Evolutionary conservation across 1,140 invertebrate species (phyloP), one percentile per base, ranked within the genome.

Genomic region (Chymomyza costata): DNA sequence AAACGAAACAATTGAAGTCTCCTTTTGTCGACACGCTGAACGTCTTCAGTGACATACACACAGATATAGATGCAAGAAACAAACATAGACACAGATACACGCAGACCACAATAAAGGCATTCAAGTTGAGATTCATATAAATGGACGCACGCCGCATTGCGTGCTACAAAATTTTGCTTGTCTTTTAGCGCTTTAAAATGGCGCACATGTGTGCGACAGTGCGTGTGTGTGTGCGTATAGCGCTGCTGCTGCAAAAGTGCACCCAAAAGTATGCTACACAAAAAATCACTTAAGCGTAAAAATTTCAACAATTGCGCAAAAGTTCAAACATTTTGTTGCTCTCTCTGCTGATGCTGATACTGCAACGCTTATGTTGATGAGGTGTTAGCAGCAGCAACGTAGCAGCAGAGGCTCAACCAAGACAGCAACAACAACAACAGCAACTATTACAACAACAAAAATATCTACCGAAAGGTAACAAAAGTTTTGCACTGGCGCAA

Each of bases 261-360:
- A 67, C 40, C 43, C 53, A 30, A 65, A 65, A 70, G 61, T 65
- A 41, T 48, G 65, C 70, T 70, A 76, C 70, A 76, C 50, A 45
- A 65, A 63, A 76, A 76, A 76, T 76, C 70, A 76, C 70, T 76
- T 76, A 78, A 66, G 71, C 53, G 62, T 55, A 56, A 21, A 66
- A 70, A 70, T 65, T 76, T 59, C 39, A 35, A 61, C 48, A 58
- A 45, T 38, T 46, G 49, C 57, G 65, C n/a, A 53, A 46, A 37
- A 46, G 19, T 28, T 35, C 30, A 45, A 56, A 39, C 65, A 70
- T 8, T 25, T 25, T 25, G 21, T 8, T n/a, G n/a, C n/a, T n/a
- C n/a, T n/a, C n/a, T n/a, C n/a, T n/a, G n/a, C n/a, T n/a, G n/a
- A n/a, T n/a, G n/a, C n/a, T n/a, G n/a, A n/a, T 25, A 25, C 21